These are phyloP conservation scores for Rotaria socialis DNA, from an alignment of 2,888 invertebrate genomes.

Conservation along the genomic window DNA sequence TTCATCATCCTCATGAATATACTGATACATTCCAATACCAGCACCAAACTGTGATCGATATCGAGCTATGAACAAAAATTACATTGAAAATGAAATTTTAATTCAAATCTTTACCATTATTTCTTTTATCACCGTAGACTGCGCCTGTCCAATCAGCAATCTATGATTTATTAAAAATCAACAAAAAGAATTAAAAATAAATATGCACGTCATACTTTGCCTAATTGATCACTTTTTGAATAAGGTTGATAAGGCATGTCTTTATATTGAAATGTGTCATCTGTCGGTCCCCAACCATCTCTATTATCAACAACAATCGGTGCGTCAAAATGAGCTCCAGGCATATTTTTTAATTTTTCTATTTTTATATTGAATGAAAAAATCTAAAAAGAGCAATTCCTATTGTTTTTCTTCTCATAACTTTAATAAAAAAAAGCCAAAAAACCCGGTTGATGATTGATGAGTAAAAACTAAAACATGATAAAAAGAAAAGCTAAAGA, in stretches of 20 bases:
- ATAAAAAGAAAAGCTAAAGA: neutral
- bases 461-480: neutral
- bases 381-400: neutral
- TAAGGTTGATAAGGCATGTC: constrained; percentile 99
- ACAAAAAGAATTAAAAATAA: neutral
- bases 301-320: constrained; percentile 64
- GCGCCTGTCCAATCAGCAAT: constrained; percentile 91
- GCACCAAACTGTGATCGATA: constrained; percentile 58
- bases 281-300: constrained; percentile 93
- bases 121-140: constrained; percentile 84
- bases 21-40: constrained; percentile 85
- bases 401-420: too few species aligned
- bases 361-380: neutral
- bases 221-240: constrained; percentile 93
- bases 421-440: too few species aligned
- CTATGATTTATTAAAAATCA: neutral
- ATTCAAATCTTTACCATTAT: constrained; percentile 62
- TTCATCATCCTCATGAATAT: constrained; percentile 97
- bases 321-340: constrained; percentile 29
- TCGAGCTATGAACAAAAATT: constrained; percentile 49
- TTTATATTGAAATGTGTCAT: constrained; percentile 83
- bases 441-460: neutral
- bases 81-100: too few species aligned
- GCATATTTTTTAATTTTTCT: neutral
- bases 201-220: constrained; percentile 70